These are phyloP conservation scores for Pentalonia nigronervosa DNA, from an alignment of 1,140 invertebrate species.

Conservation along the genomic window DNA sequence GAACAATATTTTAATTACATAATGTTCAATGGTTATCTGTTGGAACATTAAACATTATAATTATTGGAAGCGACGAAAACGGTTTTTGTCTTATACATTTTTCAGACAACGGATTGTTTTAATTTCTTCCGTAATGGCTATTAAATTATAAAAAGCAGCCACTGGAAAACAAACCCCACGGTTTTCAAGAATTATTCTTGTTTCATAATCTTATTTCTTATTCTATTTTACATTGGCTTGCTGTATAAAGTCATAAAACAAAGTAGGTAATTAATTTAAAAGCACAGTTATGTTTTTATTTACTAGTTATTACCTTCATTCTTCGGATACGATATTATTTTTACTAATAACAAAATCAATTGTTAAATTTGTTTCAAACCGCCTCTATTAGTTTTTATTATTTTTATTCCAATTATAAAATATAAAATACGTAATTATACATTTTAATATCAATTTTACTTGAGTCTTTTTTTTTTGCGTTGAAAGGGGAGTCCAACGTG, in stretches of 20 bases:
- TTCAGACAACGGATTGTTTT: slow-evolving; percentile 51
- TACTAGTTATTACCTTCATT: slow-evolving; percentile 29
- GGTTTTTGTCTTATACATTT: slow-evolving; percentile 34
- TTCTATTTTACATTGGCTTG: slow-evolving; percentile 36
- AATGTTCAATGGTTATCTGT: slow-evolving; percentile 39
- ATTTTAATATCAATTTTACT: neutral
- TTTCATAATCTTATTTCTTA: slow-evolving; percentile 33
- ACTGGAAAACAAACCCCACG: slow-evolving; percentile 36
- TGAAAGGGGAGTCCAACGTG: neutral
- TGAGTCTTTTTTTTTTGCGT: neutral
- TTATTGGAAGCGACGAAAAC: slow-evolving; percentile 51
- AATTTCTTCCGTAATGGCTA: slow-evolving; percentile 55
- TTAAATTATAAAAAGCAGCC: slow-evolving; percentile 51
- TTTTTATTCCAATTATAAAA: neutral
- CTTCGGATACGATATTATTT: neutral
- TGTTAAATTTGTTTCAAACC: neutral
- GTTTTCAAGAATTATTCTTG: slow-evolving; percentile 19
- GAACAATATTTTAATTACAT: slow-evolving; percentile 51
- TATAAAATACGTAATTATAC: neutral
- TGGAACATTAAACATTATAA: slow-evolving; percentile 54
- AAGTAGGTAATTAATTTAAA: slow-evolving; percentile 45
- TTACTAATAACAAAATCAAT: neutral
- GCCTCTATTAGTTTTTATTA: neutral
- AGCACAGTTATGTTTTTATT: neutral
- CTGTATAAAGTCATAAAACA: slow-evolving; percentile 20